These are phyloP conservation scores for Lordiphosa stackelbergi DNA, from an alignment of 1,140 invertebrate genomes.

Conservation along the genomic window DNA sequence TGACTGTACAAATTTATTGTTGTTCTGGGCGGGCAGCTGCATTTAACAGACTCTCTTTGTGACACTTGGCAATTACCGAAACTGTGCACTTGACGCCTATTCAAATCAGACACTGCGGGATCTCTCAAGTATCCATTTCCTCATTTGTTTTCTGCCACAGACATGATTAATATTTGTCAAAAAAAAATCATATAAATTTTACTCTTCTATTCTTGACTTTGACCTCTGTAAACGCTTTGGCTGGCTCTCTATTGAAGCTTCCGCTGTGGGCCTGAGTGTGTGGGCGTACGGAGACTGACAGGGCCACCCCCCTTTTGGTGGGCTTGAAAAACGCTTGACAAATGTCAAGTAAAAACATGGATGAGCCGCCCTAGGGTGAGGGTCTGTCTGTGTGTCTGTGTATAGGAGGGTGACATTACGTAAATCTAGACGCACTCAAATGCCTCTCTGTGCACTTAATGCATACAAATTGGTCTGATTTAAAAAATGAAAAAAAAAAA, in stretches of 20 bases:
- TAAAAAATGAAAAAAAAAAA: constrained; percentile 20
- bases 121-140: constrained; percentile 58
- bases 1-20: constrained; percentile 51
- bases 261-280: constrained; percentile 32
- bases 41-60: constrained; percentile 1
- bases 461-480: constrained; percentile 72
- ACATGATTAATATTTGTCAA: constrained; percentile 58
- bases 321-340: constrained; percentile 5
- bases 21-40: constrained; percentile 13
- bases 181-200: constrained; percentile 22
- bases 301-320: constrained; percentile 4
- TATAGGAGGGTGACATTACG: constrained; percentile 58
- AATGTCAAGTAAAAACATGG: constrained; percentile 9
- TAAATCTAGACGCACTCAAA: constrained; percentile 57
- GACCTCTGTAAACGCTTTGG: constrained; percentile 44
- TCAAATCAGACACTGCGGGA: constrained; percentile 5
- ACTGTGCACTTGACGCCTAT: constrained; percentile 37
- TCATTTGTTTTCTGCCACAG: constrained; percentile 24
- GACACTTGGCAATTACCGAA: constrained; percentile 14
- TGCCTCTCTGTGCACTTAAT: constrained; percentile 59
- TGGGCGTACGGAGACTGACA: constrained; percentile 16
- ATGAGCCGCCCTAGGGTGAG: not conserved
- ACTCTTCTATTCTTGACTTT: constrained; percentile 56
- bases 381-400: constrained; percentile 17
- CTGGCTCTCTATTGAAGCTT: constrained; percentile 47